Base-by-base conservation (phyloP, 2,888 invertebrate species). In the Unio delphinus region DNA sequence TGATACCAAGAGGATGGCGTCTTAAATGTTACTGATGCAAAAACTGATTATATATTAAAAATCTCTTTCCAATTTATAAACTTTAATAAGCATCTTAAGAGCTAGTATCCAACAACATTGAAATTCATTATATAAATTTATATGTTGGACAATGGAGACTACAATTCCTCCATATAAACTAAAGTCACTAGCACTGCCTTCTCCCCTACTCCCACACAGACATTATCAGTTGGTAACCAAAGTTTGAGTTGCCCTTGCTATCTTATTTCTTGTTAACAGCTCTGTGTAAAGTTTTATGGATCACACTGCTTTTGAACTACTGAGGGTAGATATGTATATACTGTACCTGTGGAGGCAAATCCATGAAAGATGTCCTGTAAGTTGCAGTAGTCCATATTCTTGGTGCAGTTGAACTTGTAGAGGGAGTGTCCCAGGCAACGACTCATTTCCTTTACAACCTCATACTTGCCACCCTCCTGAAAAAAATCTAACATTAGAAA, bases 321-420 rank as follows among this genome's bases (percentile, higher is more conserved):
- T 45, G 11, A 45, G 45, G 11, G 11, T 23, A 11, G 45, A 45
- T 11, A 15, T 11, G 18, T 15, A 45, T 15, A 15, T 45, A 45
- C 62, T 70, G 34, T 56, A 86, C 87, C 87, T 66, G 88, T 88
- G 30, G 84, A 78, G 23, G 87, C 88, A 74, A 87, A 78, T 59
- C 89, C 89, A 66, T 83, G 80, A 81, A 89, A 86, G 65, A 88
- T 82, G 68, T 89, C 86, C 58, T 84, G 85, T n/a, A 89, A 79
- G 64, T 86, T 81, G 45, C 73, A 70, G 73, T 83, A 83, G 76
- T 84, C 83, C 73, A 86, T 82, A 23, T 77, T 70, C 55, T 76
- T 77, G 58, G 85, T 84, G 72, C 88, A 88, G 83, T 87, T 89
- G 78, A 89, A 86, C 68, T 80, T 80, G 76, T 87, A 89, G 66